Evolutionary conservation across 53 echinoderm and acorn worm species (phyloP), one percentile per base, ranked within the genome.

Genomic region (Paelopatides confundens): DNA sequence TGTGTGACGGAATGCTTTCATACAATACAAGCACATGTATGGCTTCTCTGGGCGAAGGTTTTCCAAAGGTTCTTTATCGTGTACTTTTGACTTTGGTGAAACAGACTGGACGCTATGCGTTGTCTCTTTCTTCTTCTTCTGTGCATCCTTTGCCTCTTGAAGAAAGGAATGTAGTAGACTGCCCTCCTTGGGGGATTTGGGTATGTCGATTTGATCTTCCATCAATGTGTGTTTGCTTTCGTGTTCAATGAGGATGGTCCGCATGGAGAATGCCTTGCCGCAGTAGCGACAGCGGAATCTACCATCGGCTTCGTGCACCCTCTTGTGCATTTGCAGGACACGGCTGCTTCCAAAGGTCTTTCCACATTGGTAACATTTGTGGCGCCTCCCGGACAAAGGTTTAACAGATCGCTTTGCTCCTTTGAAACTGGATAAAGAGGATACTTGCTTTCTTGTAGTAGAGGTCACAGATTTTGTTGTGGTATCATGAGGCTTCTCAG

Each of bases 1-100:
- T 26, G 64, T 83, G 65, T 83, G 84, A 83, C 65, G 84, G 84
- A 83, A 83, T 83, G 84, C 63, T 83, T 83, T 83, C 63, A 64
- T 83, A 65, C 84, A 83, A 11, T 64, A 83, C 38, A 83, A 83
- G 65, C 84, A 83, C 63, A 83, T 38, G 46, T 83, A 83, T 11
- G 84, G 84, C 33, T 83, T 83, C 47, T 83, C 38, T 26, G 84
- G 84, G 24, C 24, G 79, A 52, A 12, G 30, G 21, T 34, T 15
- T 31, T 79, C 79, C 27, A 21, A 27, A 2, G 24, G 28, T 43
- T 50, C 27, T 30, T 53, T 51, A 6, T 33, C 51, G 10, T 48
- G 30, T 31, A n/a, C 27, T 31, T 46, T 48, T 51, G 43, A 26
- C 21, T 47, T 54, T 0, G 53, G 14, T 11, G 53, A 34, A 12